Evolutionary conservation across 2,888 invertebrate species (phyloP).

Genomic region (Leucophenga montana): DNA sequence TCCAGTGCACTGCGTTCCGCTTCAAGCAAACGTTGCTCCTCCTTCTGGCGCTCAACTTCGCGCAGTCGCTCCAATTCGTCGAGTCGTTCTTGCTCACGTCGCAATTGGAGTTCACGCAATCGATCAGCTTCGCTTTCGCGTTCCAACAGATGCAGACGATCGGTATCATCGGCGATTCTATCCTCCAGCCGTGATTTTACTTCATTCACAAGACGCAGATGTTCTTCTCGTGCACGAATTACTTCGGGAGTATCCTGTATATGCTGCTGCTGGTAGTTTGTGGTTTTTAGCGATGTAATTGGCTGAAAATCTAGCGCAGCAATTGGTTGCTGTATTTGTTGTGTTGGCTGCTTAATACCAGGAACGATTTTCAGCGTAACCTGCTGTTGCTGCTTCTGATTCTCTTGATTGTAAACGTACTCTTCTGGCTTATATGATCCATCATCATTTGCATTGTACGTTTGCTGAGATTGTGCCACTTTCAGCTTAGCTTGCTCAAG

Average conservation of each 20-base stretch:
- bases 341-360: neutral
- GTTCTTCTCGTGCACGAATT: constrained; percentile 36
- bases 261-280: constrained; percentile 14
- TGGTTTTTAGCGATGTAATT: neutral
- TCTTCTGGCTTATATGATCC: constrained; percentile 9
- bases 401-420: neutral
- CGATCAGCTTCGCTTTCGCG: constrained; percentile 44
- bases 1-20: constrained; percentile 20
- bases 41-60: constrained; percentile 51
- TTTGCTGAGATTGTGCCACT: neutral
- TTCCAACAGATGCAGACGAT: constrained; percentile 26
- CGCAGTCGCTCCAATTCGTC: constrained; percentile 53
- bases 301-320: constrained; percentile 31
- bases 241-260: constrained; percentile 34
- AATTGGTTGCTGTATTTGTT: neutral
- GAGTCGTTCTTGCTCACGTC: constrained; percentile 51
- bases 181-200: constrained; percentile 46
- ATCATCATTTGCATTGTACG: neutral
- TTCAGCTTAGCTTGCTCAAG: constrained; percentile 45
- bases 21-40: constrained; percentile 47
- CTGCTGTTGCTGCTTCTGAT: neutral
- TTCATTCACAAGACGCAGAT: constrained; percentile 37
- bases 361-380: neutral
- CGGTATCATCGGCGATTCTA: constrained; percentile 11
- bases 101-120: constrained; percentile 50